phyloP scores from a whole-genome alignment of 2,113 vertebrate genomes.

The Chelonoidis abingdonii region DNA sequence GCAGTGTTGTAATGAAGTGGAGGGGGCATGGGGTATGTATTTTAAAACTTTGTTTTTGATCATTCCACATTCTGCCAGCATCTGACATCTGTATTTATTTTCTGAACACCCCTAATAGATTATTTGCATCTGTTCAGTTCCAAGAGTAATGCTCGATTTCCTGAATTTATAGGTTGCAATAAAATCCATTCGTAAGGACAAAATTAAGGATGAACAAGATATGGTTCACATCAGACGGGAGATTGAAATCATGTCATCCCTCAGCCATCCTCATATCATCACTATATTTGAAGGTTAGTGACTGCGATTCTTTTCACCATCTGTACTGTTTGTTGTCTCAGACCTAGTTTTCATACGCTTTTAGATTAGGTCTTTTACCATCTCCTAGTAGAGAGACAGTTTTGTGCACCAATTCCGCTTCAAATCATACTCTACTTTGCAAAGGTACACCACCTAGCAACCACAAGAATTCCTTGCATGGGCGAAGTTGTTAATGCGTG shows the following conservation, averaged over 20 bases:
- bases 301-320: slow-evolving; percentile 32
- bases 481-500: slow-evolving; percentile 8
- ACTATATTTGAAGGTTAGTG: slow-evolving; percentile 98
- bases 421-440: background rate
- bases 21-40: slow-evolving; percentile 45
- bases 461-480: background rate
- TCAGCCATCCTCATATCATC: slow-evolving; percentile 99
- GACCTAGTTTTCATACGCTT: slow-evolving; percentile 61
- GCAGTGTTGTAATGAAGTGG: slow-evolving; percentile 47
- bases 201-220: slow-evolving; percentile 99
- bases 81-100: slow-evolving; percentile 84
- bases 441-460: background rate
- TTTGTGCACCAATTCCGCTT: background rate
- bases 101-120: slow-evolving; percentile 73
- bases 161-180: slow-evolving; percentile 95
- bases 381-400: background rate
- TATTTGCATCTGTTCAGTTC: slow-evolving; percentile 79
- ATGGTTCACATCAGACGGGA: slow-evolving; percentile 99
- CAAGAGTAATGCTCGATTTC: slow-evolving; percentile 83
- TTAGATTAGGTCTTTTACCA: slow-evolving; percentile 9
- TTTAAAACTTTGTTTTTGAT: slow-evolving; percentile 72
- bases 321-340: slow-evolving; percentile 57
- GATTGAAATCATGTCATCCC: slow-evolving; percentile 99
- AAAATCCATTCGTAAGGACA: slow-evolving; percentile 99
- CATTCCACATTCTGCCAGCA: slow-evolving; percentile 73